phyloP scores from a whole-genome alignment of 2,113 vertebrate species.

The Pholis gunnellus region DNA sequence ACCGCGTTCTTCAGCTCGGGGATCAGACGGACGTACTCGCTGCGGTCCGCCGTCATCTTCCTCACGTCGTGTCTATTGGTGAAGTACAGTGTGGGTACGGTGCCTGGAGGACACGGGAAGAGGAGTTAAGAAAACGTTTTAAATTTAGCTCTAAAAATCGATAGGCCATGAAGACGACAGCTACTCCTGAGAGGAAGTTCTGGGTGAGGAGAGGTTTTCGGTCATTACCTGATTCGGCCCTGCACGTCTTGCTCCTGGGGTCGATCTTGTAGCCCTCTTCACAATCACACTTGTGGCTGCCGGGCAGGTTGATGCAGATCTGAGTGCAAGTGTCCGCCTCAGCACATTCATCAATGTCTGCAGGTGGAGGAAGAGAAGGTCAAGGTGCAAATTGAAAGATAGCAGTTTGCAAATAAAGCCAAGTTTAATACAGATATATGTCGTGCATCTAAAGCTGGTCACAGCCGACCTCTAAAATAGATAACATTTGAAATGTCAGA shows the following conservation, averaged over 20 bases:
- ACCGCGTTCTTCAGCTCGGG: constrained; percentile 85
- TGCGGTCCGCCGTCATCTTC: constrained; percentile 85
- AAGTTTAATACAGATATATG: background rate
- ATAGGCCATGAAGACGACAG: background rate
- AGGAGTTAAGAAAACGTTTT: background rate
- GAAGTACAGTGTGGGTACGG: constrained; percentile 86
- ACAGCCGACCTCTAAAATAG: background rate
- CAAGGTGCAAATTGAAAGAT: background rate
- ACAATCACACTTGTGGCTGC: constrained; percentile 90
- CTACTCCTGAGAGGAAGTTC: background rate
- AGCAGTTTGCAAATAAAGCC: background rate
- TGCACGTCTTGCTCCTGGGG: constrained; percentile 85
- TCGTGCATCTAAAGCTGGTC: background rate
- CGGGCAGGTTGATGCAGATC: constrained; percentile 87
- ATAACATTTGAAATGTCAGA: background rate
- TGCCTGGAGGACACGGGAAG: constrained; percentile 71
- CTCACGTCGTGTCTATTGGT: constrained; percentile 90
- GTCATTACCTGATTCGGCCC: constrained; percentile 82
- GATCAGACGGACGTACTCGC: constrained; percentile 86
- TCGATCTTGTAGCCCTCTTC: constrained; percentile 84
- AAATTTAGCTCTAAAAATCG: background rate
- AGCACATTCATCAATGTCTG: constrained; percentile 90
- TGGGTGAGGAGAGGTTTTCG: background rate
- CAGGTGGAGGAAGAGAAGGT: background rate
- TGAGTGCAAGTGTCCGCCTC: constrained; percentile 87